Percentiles rank a stretch among this genome's conserved stretches.
phyloP scores from a whole-genome alignment of 2,113 vertebrate genomes.

The Pelodiscus sinensis region DNA sequence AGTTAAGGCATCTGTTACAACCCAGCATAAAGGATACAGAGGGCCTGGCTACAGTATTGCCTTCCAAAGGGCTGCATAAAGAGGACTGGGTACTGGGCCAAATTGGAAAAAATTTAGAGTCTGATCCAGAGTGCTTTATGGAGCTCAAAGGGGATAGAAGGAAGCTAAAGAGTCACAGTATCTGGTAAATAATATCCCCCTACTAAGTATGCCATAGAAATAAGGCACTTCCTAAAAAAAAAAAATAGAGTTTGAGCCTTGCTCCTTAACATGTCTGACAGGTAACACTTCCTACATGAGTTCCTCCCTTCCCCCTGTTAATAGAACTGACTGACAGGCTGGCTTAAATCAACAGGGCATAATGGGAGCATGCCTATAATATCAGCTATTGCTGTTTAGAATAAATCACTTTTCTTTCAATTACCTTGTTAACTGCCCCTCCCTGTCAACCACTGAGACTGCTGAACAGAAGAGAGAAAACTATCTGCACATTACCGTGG shows the following conservation, averaged over 20 bases:
- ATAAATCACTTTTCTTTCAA: background rate
- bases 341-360: accelerated
- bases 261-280: background rate
- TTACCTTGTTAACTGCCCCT: background rate
- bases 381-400: accelerated
- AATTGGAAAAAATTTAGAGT: background rate
- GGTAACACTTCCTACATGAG: background rate
- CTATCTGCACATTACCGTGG: accelerated
- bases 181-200: accelerated
- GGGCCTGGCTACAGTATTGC: conserved; percentile 32
- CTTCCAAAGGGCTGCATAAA: background rate
- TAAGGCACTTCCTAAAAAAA: background rate
- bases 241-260: background rate
- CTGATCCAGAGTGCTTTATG: conserved; percentile 14
- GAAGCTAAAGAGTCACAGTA: accelerated
- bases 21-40: conserved; percentile 6
- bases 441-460: background rate
- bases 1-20: conserved; percentile 20
- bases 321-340: background rate
- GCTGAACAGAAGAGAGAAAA: background rate
- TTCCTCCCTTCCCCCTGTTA: background rate
- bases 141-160: background rate
- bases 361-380: accelerated
- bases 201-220: background rate
- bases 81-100: background rate